Base-by-base conservation (phyloP, 2,113 vertebrate genomes). In the Hemichromis elongatus region DNA sequence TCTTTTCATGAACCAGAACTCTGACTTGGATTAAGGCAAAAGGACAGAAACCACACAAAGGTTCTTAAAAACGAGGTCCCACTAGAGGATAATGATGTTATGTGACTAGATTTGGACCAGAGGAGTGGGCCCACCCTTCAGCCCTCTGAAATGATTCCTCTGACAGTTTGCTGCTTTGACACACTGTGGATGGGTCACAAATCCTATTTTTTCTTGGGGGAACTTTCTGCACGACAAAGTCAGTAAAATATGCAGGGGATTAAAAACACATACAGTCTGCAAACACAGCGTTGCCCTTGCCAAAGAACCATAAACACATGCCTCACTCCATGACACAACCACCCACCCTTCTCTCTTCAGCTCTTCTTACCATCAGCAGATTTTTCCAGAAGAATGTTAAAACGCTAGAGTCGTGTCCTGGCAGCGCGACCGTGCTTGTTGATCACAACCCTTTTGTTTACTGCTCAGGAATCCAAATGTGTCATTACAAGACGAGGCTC, bases 371-470 rank as follows among this genome's bases (percentile, higher is more conserved):
- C 59, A 79, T 87, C 86, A 6, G 26, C 63, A 57, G 21, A 86
- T 57, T 88, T 90, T 85, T 85, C 81, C 82, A 82, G 56, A 88
- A 66, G 89, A 84, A 89, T 86, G 87, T 86, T 61, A 88, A 83
- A 68, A 82, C 66, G 21, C 5, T 53, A 40, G 73, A 84, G 52
- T 24, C 66, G 11, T 84, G 88, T 82, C 52, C 75, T 86, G 88
- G 54, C 83, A 84, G 50, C 26, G 2, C 61, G 50, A 12, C 42
- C 14, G 13, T 81, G 19, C 77, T 85, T 84, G 86, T 82, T 86
- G 78, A 83, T 81, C 81, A 24, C 78, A 47, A 26, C 19, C 33
- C 53, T 56, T 86, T 82, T 86, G 88, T 87, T 87, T 87, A 83
- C 80, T 2, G 21, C 86, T 35, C 63, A 86, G 85, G 79, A 86